Percentiles rank a stretch among this genome's conserved stretches.
Evolutionary conservation across 2,797 vertebrate genomes (phyloP).

Genomic region (Morelia viridis): DNA sequence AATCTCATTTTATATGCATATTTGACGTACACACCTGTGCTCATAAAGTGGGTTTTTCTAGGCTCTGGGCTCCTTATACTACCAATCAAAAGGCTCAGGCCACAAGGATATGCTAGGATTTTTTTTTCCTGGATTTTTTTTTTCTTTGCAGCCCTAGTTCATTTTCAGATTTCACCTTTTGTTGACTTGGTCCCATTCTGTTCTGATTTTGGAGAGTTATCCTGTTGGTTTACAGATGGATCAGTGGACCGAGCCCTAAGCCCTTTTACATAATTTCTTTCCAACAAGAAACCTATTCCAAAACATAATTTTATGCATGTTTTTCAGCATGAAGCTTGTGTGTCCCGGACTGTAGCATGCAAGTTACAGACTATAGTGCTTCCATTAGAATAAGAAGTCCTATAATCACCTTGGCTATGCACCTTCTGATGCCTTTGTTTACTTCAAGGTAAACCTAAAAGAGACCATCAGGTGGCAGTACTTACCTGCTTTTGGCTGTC

Average conservation of each 20-base stretch:
- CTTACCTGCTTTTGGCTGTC: background rate
- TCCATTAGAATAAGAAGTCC: background rate
- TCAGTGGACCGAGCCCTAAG: background rate
- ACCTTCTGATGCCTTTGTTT: background rate
- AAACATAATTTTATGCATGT: background rate
- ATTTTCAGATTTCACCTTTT: background rate
- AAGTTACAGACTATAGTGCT: background rate
- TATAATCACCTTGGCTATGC: background rate
- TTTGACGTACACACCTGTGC: too few species aligned
- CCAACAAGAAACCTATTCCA: background rate
- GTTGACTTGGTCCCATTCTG: background rate
- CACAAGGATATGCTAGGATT: background rate
- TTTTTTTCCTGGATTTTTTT: background rate
- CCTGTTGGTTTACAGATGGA: background rate
- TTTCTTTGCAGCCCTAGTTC: background rate
- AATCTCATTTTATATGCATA: background rate
- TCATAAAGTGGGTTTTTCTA: background rate
- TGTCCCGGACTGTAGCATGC: background rate
- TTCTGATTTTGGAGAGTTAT: background rate
- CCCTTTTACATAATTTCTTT: background rate
- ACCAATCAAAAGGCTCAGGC: background rate
- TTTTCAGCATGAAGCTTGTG: background rate
- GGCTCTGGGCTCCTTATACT: background rate
- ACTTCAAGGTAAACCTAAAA: background rate
- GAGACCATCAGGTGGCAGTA: background rate